Conservation (phyloP, 2,888 invertebrate species). For the Dryobotodes eremita region DNA sequence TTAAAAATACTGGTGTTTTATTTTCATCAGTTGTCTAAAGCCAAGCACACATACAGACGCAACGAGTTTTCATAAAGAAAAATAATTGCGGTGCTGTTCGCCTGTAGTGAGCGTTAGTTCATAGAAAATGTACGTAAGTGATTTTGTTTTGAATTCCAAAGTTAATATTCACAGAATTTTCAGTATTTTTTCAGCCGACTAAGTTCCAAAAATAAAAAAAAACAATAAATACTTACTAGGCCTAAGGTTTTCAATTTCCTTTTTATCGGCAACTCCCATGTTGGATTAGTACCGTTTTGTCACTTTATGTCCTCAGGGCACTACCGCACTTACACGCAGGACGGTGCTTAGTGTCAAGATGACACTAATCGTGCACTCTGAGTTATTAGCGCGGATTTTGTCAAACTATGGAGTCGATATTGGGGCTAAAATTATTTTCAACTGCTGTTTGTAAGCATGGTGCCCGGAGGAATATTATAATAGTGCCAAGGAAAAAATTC, state of each 20-base stretch:
- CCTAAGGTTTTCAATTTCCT: slow-evolving; percentile 67
- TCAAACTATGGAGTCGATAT: slow-evolving; percentile 40
- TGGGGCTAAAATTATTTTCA: neutral
- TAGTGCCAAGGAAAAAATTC: too few species aligned
- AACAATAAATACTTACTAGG: slow-evolving; percentile 71
- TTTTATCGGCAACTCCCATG: slow-evolving; percentile 66
- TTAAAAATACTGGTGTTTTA: too few species aligned
- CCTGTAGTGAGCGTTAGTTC: neutral
- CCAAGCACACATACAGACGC: too few species aligned
- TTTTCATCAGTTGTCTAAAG: too few species aligned
- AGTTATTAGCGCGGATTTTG: slow-evolving; percentile 36
- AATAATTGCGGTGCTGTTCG: accelerated
- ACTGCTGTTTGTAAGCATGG: neutral
- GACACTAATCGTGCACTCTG: slow-evolving; percentile 50
- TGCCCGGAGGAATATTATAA: too few species aligned
- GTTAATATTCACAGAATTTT: neutral
- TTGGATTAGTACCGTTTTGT: slow-evolving; percentile 34
- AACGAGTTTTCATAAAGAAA: neutral
- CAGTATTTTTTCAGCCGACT: neutral
- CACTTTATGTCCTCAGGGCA: slow-evolving; percentile 31
- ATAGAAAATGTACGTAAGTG: too few species aligned
- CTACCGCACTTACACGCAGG: slow-evolving; percentile 47
- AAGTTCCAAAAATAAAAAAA: neutral
- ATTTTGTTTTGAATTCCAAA: neutral
- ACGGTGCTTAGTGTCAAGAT: slow-evolving; percentile 57